These are phyloP conservation scores for Anguilla anguilla DNA, from an alignment of 2,797 vertebrate species.

Conservation along the genomic window DNA sequence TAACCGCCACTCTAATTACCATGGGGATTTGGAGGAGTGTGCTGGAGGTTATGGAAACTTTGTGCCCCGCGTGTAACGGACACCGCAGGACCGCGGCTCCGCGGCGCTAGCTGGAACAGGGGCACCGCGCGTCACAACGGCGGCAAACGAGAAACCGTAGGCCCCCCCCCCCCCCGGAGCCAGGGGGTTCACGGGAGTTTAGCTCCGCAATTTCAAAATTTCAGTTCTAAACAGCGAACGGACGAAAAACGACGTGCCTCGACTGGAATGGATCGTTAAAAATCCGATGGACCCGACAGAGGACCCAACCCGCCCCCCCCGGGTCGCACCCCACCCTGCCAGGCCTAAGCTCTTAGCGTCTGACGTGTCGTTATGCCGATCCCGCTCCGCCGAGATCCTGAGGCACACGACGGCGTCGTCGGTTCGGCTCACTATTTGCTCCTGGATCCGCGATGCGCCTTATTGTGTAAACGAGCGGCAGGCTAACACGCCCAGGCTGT, in stretches of 20 bases:
- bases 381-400: not conserved
- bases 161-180: not conserved
- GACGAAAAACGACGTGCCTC: not conserved
- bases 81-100: not conserved
- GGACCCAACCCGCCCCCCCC: not conserved
- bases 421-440: no score
- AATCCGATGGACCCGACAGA: not conserved
- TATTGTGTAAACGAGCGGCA: not conserved
- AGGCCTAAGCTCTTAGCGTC: not conserved
- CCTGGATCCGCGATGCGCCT: not conserved
- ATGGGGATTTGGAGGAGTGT: conserved; percentile 21
- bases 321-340: not conserved
- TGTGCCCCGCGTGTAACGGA: not conserved
- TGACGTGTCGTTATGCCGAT: not conserved
- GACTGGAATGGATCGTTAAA: not conserved
- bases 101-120: not conserved
- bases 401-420: not conserved
- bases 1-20: conserved; percentile 33
- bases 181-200: not conserved
- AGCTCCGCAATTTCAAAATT: no score
- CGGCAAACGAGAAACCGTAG: not conserved
- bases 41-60: not conserved
- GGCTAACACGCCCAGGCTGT: not conserved
- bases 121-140: not conserved
- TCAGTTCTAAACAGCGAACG: not conserved